Evolutionary conservation across 2,113 vertebrate genomes (phyloP).

Genomic region (Himantopus leucocephalus): DNA sequence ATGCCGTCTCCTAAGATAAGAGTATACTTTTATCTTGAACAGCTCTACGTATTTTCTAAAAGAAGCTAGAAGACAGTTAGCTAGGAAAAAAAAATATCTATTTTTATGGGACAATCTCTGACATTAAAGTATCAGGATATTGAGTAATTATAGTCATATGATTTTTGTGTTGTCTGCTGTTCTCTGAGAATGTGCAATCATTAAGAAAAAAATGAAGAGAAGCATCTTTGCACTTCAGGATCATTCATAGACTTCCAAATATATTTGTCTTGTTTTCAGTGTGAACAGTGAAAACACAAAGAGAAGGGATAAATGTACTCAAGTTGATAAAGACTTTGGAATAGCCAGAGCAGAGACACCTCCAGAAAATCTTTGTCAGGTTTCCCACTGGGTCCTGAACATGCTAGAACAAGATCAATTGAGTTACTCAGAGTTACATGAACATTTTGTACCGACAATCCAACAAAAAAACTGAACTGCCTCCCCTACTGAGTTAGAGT

Average conservation of each 20-base stretch:
- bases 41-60: not conserved
- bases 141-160: not conserved
- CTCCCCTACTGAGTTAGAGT: not conserved
- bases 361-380: not conserved
- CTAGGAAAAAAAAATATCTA: not conserved
- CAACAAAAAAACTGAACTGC: not conserved
- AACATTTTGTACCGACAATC: slow-evolving; percentile 9
- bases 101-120: not conserved
- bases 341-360: not conserved
- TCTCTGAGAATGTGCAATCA: not conserved
- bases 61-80: not conserved
- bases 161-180: not conserved
- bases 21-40: not conserved
- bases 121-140: not conserved
- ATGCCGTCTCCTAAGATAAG: fast-evolving
- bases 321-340: not conserved
- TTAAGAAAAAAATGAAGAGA: not conserved
- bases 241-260: not conserved
- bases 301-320: not conserved
- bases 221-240: fast-evolving
- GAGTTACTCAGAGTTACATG: slow-evolving; percentile 42
- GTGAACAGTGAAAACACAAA: not conserved
- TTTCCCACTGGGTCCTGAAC: not conserved
- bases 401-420: slow-evolving; percentile 21
- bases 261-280: not conserved